These are phyloP conservation scores for Piprites chloris DNA, from an alignment of 2,113 vertebrate genomes.

Conservation along the genomic window DNA sequence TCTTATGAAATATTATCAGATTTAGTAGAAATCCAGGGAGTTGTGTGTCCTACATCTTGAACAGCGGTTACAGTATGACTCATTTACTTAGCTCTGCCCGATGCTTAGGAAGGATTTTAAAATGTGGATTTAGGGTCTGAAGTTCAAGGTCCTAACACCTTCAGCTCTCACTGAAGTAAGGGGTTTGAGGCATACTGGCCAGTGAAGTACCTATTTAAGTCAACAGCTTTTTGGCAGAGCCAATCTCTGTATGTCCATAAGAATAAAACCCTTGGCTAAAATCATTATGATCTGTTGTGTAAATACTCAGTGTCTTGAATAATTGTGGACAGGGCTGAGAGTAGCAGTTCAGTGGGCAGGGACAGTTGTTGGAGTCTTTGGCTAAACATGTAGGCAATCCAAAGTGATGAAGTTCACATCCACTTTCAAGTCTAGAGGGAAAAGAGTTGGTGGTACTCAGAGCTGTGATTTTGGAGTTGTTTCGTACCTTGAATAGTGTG, in stretches of 20 bases:
- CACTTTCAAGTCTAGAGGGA: neutral
- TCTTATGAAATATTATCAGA: slow-evolving; percentile 37
- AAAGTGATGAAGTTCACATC: neutral
- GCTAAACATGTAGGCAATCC: neutral
- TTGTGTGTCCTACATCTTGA: neutral
- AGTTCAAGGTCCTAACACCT: neutral
- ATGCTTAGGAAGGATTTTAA: neutral
- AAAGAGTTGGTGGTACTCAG: neutral
- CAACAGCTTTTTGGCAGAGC: neutral
- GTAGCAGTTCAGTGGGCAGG: neutral
- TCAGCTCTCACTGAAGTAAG: neutral
- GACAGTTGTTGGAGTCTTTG: neutral
- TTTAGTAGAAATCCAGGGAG: neutral
- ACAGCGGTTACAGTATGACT: neutral
- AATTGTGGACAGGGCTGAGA: neutral
- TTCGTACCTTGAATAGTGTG: neutral
- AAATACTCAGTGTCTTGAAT: neutral
- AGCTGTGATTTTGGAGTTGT: neutral
- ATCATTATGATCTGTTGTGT: neutral
- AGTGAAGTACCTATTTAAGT: neutral
- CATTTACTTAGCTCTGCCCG: neutral
- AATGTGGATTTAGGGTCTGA: neutral
- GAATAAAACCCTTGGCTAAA: neutral
- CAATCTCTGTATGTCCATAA: neutral
- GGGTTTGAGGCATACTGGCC: neutral